Evolutionary conservation across 2,888 invertebrate genomes (phyloP).

Genomic region (Pachliopta kotzebuea): DNA sequence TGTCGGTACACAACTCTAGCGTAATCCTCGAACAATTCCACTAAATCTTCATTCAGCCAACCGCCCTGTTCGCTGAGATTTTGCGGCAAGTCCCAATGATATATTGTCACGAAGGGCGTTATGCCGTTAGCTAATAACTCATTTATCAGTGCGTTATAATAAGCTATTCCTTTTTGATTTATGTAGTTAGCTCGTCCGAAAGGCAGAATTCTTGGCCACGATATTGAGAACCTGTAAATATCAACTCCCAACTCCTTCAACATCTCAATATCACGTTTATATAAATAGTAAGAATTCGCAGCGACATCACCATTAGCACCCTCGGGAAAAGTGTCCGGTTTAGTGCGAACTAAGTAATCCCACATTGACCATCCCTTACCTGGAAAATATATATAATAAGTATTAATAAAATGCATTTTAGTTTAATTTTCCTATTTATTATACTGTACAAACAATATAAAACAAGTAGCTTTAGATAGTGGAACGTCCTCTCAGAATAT

Average conservation of each 20-base stretch:
- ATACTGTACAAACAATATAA: no score
- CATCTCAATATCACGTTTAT: slow-evolving; percentile 68
- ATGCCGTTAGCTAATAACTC: slow-evolving; percentile 79
- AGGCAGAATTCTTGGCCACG: slow-evolving; percentile 82
- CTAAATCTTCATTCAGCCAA: slow-evolving; percentile 57
- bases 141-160: slow-evolving; percentile 82
- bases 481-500: no score
- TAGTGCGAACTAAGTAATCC: slow-evolving; percentile 75
- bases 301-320: slow-evolving; percentile 77
- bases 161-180: slow-evolving; percentile 79
- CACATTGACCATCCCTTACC: slow-evolving; percentile 79
- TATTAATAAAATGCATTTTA: background rate
- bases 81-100: slow-evolving; percentile 73
- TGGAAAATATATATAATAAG: slow-evolving; percentile 35
- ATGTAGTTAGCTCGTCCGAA: slow-evolving; percentile 67
- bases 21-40: slow-evolving; percentile 64
- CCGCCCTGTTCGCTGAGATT: slow-evolving; percentile 73
- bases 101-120: slow-evolving; percentile 76
- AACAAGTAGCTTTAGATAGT: no score
- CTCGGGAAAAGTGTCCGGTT: slow-evolving; percentile 66
- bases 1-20: slow-evolving; percentile 56
- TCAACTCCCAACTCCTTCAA: slow-evolving; percentile 57
- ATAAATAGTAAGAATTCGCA: slow-evolving; percentile 79
- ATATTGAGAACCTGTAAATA: slow-evolving; percentile 74
- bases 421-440: no score